A percentile compares a stretch with the other conserved stretches of the same genome.
Evolutionary conservation across 1,140 invertebrate genomes (phyloP).

Genomic region (Brachionus koreanus): DNA sequence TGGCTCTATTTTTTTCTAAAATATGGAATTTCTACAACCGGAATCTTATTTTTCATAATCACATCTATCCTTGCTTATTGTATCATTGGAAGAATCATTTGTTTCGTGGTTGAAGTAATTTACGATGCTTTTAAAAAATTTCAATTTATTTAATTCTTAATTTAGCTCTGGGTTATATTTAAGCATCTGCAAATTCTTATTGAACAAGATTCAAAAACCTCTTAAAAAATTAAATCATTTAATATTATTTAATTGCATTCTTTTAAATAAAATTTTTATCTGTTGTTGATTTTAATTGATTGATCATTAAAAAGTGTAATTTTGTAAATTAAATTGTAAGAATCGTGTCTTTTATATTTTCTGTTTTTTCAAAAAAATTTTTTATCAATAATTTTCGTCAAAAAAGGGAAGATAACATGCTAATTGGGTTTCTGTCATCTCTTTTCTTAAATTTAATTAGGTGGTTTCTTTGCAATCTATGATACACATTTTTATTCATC

Average conservation of each 20-base stretch:
- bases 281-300: too few species aligned
- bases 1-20: slow-evolving; percentile 11
- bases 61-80: background rate
- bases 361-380: too few species aligned
- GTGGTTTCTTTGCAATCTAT: too few species aligned
- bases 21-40: background rate
- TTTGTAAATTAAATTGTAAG: too few species aligned
- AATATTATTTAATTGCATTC: background rate
- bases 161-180: slow-evolving; percentile 18
- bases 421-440: too few species aligned
- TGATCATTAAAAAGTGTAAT: too few species aligned
- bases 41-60: background rate
- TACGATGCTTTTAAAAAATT: background rate
- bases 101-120: slow-evolving; percentile 17
- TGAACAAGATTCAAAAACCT: background rate
- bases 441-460: too few species aligned
- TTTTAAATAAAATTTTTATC: background rate
- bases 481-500: too few species aligned
- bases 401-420: too few species aligned
- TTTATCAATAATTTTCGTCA: too few species aligned
- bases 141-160: background rate
- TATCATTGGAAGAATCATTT: slow-evolving; percentile 12
- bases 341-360: too few species aligned
- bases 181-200: background rate
- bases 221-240: background rate